phyloP scores from a whole-genome alignment of 2,888 invertebrate species.

The Trachelus iudaicus region DNA sequence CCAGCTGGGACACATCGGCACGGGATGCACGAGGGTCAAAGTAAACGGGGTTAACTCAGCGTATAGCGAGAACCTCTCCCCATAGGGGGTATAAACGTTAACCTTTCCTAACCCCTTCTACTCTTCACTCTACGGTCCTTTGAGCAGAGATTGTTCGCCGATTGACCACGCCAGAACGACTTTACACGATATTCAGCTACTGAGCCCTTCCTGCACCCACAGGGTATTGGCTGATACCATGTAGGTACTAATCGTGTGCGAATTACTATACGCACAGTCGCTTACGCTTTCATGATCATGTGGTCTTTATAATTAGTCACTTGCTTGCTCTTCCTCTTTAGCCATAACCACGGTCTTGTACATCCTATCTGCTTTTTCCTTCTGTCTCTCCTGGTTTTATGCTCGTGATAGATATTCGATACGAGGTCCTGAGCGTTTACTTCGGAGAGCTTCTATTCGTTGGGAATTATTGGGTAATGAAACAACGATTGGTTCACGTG shows the following conservation, averaged over 20 bases:
- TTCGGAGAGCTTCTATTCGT: background rate
- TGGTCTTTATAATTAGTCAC: background rate
- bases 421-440: background rate
- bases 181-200: background rate
- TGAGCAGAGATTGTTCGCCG: conserved; percentile 22
- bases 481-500: background rate
- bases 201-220: background rate
- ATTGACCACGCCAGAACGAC: conserved; percentile 15
- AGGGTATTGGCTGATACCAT: background rate
- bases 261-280: background rate
- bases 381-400: background rate
- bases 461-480: background rate
- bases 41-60: conserved; percentile 7
- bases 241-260: background rate
- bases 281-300: background rate
- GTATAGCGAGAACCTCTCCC: background rate
- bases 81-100: conserved; percentile 20
- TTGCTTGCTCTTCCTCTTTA: background rate
- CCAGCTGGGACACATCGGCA: background rate
- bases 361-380: background rate
- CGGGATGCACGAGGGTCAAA: conserved; percentile 4
- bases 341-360: background rate
- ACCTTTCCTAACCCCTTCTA: conserved; percentile 18
- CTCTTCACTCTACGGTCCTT: conserved; percentile 13
- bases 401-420: background rate